Evolutionary conservation across 2,797 vertebrate genomes (phyloP), one percentile per base, ranked within the genome.

Genomic region (Rostrhamus sociabilis): DNA sequence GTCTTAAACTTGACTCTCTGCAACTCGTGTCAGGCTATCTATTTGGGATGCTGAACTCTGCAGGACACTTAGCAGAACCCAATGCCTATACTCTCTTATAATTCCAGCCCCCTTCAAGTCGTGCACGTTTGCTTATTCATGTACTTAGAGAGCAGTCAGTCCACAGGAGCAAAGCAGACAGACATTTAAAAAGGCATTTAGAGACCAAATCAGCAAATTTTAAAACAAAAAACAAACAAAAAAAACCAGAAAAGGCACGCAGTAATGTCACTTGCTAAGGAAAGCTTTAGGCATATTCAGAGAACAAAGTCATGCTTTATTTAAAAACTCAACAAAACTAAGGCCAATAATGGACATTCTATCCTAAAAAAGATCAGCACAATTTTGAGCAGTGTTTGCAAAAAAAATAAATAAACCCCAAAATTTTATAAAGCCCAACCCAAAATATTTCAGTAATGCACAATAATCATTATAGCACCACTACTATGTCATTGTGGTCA

Each of bases 221-320:
- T 50, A 48, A 74, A 50, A 29, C 13, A 45, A 52, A 88, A 16
- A 6, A n/a, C n/a, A n/a, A n/a, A n/a, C n/a, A 45, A 11, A 76
- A 16, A 18, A 0, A 12, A 15, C 3, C 8, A 9, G 38, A 60
- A 29, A 60, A n/a, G 8, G 23, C 27, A 88, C 0, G 1, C 10
- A 36, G 18, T n/a, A 14, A 69, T 34, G 27, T 19, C 18, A 72
- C 18, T 58, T 47, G 20, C 36, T 66, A 32, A 3, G 23, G 62
- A 75, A 74, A 69, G 15, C 25, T 69, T 45, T 6, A 60, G 25
- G 5, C 15, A 52, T 5, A 31, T n/a, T 72, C 19, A 40, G 29
- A 62, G 22, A 81, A 31, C 4, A 74, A 78, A 90, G 75, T 12
- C 6, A 27, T 3, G 16, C 31, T 69, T 87, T 15, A 22, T 43